phyloP scores from a whole-genome alignment of 2,113 vertebrate genomes.

The Clarias macrocephalus region DNA sequence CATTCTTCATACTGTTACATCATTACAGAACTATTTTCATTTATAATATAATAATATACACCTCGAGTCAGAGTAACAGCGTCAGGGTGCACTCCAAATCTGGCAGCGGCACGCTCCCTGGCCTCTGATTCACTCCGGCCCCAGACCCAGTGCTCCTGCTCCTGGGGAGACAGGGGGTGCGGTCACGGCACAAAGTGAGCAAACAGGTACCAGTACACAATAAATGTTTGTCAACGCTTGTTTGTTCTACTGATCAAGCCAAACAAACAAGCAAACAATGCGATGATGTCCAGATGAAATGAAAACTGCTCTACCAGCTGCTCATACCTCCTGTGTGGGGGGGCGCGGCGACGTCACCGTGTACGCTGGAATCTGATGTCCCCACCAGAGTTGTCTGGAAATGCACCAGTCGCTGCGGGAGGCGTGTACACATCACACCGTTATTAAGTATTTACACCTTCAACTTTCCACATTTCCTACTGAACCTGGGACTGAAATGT shows the following conservation, averaged over 20 bases:
- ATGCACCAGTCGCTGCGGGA: slow-evolving; percentile 79
- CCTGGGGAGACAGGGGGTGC: background rate
- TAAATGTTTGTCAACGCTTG: no score
- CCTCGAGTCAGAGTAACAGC: slow-evolving; percentile 75
- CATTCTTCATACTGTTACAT: background rate
- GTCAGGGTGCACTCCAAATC: slow-evolving; percentile 67
- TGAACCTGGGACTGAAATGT: background rate
- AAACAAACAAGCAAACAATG: background rate
- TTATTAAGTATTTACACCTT: background rate
- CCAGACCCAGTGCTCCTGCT: slow-evolving; percentile 74
- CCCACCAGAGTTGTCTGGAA: slow-evolving; percentile 83
- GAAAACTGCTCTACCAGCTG: background rate
- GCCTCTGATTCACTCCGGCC: slow-evolving; percentile 78
- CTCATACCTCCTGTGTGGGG: slow-evolving; percentile 60
- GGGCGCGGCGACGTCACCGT: slow-evolving; percentile 60
- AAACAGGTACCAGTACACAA: background rate
- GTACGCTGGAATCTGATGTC: slow-evolving; percentile 81
- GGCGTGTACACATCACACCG: background rate
- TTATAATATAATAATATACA: no score
- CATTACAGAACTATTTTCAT: background rate
- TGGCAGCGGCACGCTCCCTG: slow-evolving; percentile 69
- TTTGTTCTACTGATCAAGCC: background rate
- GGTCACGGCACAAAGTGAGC: no score
- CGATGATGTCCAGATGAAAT: background rate
- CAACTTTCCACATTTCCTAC: background rate